phyloP scores from a whole-genome alignment of 2,888 invertebrate species.

The Rosalia funebris region DNA sequence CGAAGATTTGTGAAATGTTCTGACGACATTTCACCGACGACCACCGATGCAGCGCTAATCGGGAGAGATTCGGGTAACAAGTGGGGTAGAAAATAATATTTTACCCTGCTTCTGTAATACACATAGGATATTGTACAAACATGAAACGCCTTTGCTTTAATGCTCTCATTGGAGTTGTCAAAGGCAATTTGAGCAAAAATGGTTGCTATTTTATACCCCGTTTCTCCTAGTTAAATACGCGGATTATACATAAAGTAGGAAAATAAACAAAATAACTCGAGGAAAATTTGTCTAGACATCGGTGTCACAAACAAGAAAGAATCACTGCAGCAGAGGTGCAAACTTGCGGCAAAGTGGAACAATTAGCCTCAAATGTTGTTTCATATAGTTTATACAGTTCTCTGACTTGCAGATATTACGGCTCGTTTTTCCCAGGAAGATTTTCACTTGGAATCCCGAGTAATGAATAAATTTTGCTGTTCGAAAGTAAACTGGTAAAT shows the following conservation, averaged over 20 bases:
- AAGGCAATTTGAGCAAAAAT: too few relatives aligned
- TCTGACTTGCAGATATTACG: neutral
- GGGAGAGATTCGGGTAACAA: too few relatives aligned
- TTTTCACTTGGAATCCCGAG: neutral
- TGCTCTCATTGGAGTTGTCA: too few relatives aligned
- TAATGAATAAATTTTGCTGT: neutral
- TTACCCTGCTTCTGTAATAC: too few relatives aligned
- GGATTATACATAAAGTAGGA: neutral
- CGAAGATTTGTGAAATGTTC: too few relatives aligned
- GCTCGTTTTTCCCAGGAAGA: slow-evolving; percentile 1
- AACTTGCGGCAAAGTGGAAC: slow-evolving; percentile 7
- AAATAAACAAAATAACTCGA: neutral
- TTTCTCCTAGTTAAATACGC: slow-evolving; percentile 3
- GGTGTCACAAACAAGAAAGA: slow-evolving; percentile 18
- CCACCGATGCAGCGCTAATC: too few relatives aligned
- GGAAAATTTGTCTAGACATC: slow-evolving; percentile 5
- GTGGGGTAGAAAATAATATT: too few relatives aligned
- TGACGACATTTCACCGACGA: too few relatives aligned
- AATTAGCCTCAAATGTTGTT: slow-evolving; percentile 9
- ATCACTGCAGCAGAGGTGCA: slow-evolving; percentile 8
- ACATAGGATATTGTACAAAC: too few relatives aligned
- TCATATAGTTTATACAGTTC: slow-evolving; percentile 8
- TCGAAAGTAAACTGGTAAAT: neutral
- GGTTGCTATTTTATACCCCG: too few relatives aligned
- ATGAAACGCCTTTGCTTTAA: too few relatives aligned